Evolutionary conservation across 2,888 invertebrate species (phyloP).

Genomic region (Archaeoteleia sp.): DNA sequence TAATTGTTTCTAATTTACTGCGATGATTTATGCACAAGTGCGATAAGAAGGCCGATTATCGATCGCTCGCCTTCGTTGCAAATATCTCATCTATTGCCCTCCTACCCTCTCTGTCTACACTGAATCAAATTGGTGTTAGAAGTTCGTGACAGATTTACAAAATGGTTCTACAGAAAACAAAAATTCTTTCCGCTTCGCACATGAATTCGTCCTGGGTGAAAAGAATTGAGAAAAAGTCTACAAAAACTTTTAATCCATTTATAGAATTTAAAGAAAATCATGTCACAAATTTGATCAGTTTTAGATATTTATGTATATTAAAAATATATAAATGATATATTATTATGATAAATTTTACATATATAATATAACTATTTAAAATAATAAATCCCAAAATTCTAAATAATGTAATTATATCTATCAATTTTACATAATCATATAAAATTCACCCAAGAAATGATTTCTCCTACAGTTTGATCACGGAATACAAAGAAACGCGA

Average conservation of each 20-base stretch:
- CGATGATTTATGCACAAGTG: conserved; percentile 20
- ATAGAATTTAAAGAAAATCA: not conserved
- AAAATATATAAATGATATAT: no score
- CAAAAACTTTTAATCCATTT: conserved; percentile 16
- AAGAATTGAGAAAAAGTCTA: conserved; percentile 18
- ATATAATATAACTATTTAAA: no score
- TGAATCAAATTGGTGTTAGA: conserved; percentile 31
- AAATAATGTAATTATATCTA: conserved; percentile 2
- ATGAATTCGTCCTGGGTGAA: no score
- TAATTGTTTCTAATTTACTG: conserved; percentile 44
- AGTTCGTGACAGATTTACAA: conserved; percentile 25
- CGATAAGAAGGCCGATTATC: conserved; percentile 36
- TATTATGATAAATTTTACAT: no score
- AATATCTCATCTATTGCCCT: not conserved
- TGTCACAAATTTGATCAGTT: no score
- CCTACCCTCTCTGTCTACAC: conserved; percentile 10
- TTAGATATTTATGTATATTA: no score
- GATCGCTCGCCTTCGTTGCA: conserved; percentile 28
- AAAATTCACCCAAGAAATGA: conserved; percentile 13
- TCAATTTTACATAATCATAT: not conserved
- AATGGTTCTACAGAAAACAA: conserved; percentile 19
- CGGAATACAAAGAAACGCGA: conserved; percentile 32
- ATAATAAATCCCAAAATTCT: no score
- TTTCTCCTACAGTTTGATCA: no score
- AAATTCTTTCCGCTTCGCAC: conserved; percentile 10